A percentile compares a stretch with the other conserved stretches of the same genome.
Conservation (phyloP, 2,797 vertebrate genomes). For the Limosa lapponica region DNA sequence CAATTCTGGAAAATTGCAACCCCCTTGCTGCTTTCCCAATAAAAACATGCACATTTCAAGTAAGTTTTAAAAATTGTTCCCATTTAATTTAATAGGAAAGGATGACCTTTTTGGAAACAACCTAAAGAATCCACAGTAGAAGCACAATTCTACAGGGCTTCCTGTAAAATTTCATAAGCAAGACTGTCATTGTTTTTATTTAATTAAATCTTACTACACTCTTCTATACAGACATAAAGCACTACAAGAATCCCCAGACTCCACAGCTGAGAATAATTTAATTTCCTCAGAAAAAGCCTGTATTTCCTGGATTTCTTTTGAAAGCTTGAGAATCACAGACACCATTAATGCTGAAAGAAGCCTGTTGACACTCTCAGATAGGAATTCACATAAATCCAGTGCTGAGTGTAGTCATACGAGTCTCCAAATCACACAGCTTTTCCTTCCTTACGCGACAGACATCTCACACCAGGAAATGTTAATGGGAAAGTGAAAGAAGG, state of each 20-base stretch:
- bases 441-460: background rate
- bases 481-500: background rate
- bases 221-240: background rate
- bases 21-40: background rate
- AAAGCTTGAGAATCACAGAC: background rate
- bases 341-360: background rate
- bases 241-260: background rate
- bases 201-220: background rate
- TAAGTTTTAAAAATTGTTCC: background rate
- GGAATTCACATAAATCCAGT: background rate
- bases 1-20: background rate
- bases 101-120: background rate
- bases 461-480: background rate
- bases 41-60: background rate
- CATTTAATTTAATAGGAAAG: background rate
- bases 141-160: background rate
- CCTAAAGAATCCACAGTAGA: background rate
- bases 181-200: background rate
- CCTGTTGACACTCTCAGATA: background rate
- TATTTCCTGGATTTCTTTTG: background rate
- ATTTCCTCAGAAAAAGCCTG: background rate
- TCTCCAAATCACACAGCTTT: background rate
- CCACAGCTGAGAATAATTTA: background rate
- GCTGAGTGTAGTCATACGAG: fast-evolving
- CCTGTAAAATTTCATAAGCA: background rate